phyloP scores from a whole-genome alignment of 2,113 vertebrate species.

The Ageneiosus marmoratus region DNA sequence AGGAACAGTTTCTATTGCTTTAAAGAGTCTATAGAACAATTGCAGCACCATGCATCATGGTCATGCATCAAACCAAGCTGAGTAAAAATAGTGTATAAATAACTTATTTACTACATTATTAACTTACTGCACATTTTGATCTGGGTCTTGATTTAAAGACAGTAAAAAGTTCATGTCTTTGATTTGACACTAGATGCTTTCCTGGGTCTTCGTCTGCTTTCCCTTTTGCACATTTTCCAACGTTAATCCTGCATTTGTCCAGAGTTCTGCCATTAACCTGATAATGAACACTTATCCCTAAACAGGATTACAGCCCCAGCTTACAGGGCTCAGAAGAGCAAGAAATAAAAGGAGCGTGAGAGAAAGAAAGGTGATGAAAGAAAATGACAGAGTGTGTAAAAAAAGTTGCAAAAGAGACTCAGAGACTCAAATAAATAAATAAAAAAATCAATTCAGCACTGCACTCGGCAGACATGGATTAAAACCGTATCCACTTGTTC shows the following conservation, averaged over 20 bases:
- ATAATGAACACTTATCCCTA: constrained; percentile 62
- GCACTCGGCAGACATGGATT: too few relatives aligned
- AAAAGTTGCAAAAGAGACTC: too few relatives aligned
- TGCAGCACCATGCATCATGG: neutral
- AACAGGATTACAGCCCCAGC: constrained; percentile 59
- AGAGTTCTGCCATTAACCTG: constrained; percentile 13
- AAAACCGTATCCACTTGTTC: too few relatives aligned
- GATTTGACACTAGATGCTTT: neutral
- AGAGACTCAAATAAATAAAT: too few relatives aligned
- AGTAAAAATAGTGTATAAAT: constrained; percentile 13
- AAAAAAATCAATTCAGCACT: too few relatives aligned
- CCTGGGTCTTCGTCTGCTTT: neutral
- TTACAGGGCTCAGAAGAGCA: neutral
- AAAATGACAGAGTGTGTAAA: too few relatives aligned
- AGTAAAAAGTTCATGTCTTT: constrained; percentile 4
- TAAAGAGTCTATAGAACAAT: too few relatives aligned
- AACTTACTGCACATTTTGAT: neutral
- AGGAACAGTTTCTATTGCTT: constrained; percentile 34
- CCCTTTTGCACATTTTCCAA: constrained; percentile 3
- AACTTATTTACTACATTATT: neutral
- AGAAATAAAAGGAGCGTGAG: too few relatives aligned
- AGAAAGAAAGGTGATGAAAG: neutral
- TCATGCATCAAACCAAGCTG: constrained; percentile 44
- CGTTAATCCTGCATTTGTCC: constrained; percentile 33
- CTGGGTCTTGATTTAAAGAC: neutral